phyloP scores from a whole-genome alignment of 1,140 invertebrate genomes.

The Diuraphis noxia region DNA sequence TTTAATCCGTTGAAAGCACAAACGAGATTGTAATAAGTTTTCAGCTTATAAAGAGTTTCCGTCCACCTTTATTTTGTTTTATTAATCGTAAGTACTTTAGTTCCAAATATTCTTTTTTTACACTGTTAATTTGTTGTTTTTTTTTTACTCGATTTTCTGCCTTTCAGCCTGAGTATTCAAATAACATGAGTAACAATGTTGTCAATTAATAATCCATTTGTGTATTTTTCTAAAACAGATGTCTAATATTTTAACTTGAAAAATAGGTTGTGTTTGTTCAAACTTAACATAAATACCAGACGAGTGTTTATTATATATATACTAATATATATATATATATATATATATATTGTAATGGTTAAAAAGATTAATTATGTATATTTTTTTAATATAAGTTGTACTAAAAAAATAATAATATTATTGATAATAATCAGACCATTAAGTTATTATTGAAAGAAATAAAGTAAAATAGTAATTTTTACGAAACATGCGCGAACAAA shows the following conservation, averaged over 20 bases:
- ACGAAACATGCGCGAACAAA: conserved; percentile 39
- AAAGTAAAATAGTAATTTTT: conserved; percentile 19
- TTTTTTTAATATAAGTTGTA: conserved; percentile 10
- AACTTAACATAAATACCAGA: conserved; percentile 3
- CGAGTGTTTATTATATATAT: conserved; percentile 7
- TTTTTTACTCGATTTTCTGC: background rate
- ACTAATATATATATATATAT: background rate
- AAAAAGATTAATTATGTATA: conserved; percentile 22
- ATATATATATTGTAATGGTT: background rate
- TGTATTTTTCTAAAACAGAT: conserved; percentile 23
- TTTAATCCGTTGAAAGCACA: background rate
- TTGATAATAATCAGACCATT: background rate
- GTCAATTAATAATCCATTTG: conserved; percentile 31
- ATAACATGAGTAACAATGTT: conserved; percentile 34
- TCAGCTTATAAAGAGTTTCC: conserved; percentile 40
- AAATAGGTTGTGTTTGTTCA: conserved; percentile 42
- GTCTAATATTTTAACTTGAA: conserved; percentile 19
- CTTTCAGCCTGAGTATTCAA: background rate
- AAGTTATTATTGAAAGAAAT: conserved; percentile 17
- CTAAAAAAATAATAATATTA: no score
- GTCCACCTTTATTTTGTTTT: conserved; percentile 49
- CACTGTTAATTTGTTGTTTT: conserved; percentile 35
- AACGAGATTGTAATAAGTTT: background rate
- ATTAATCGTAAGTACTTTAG: conserved; percentile 35
- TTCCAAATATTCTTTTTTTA: conserved; percentile 30